Evolutionary conservation across 1,140 invertebrate genomes (phyloP).

Genomic region (Linepithema humile): DNA sequence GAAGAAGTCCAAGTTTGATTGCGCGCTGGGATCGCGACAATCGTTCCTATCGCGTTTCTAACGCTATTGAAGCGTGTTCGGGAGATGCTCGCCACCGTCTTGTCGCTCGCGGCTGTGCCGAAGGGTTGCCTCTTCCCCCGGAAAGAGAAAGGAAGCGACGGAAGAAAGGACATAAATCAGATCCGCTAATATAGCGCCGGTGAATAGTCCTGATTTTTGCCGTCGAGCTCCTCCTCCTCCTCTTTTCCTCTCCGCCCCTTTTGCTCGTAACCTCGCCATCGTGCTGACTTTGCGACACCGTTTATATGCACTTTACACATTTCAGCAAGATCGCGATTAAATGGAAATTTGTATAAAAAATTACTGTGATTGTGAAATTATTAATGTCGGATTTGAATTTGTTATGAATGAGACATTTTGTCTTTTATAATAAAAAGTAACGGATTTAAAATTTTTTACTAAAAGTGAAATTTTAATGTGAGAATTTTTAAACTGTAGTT

Average conservation of each 20-base stretch:
- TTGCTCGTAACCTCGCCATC: not conserved
- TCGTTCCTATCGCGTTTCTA: constrained; percentile 69
- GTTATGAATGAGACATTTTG: too few relatives aligned
- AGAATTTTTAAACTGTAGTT: not conserved
- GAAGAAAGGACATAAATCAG: constrained; percentile 70
- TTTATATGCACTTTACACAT: constrained; percentile 29
- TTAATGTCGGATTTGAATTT: not conserved
- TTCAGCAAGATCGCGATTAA: constrained; percentile 4
- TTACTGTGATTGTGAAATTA: not conserved
- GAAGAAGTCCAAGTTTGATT: constrained; percentile 76
- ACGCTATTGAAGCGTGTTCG: constrained; percentile 61
- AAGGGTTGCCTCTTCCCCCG: not conserved
- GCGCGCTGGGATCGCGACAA: constrained; percentile 70
- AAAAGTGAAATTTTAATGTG: not conserved
- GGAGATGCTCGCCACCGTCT: constrained; percentile 31
- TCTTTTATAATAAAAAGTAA: not conserved
- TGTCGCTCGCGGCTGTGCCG: constrained; percentile 17
- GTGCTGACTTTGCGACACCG: constrained; percentile 38
- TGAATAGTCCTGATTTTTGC: constrained; percentile 68
- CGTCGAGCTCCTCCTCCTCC: not conserved
- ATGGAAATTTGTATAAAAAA: not conserved
- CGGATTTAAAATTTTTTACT: not conserved
- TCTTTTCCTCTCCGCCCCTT: not conserved
- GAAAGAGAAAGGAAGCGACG: constrained; percentile 57
- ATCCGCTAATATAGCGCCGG: constrained; percentile 63